Base-by-base conservation (phyloP, 2,888 invertebrate species). In the Parelbella ahira region DNA sequence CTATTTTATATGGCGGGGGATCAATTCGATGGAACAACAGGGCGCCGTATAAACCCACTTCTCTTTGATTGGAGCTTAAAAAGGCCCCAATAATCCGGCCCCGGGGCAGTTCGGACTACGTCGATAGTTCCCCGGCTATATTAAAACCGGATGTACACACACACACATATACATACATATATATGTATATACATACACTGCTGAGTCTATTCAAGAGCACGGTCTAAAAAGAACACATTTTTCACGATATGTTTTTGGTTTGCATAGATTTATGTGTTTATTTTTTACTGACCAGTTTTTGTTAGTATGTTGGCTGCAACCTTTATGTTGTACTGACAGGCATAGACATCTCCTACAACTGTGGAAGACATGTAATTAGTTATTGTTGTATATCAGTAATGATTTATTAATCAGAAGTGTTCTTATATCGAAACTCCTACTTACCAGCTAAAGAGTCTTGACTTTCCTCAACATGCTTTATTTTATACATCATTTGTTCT, bases 1-100 rank as follows among this genome's bases (percentile, higher is more conserved):
- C 32, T 21, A 41, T 41, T 41, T 33, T 24, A 12, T 39, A 39
- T 18, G 33, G 25, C 27, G 19, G 33, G 27, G 41, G 41, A 41
- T 41, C 41, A 33, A 41, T 41, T 41, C 41, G 33, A 10, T n/a
- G 18, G 41, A 41, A 41, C 41, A 41, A 41, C 41, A 34, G 41
- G 19, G 28, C 29, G 28, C 27, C 41, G 47, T 51, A 54, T 55
- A 55, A 56, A 47, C 51, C 51, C 52, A 49, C 55, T 55, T 48
- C 49, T 48, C 44, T 54, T 51, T 55, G 55, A 55, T 57, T 57
- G 56, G 55, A 51, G 55, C 56, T 57, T 54, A 57, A 53, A 39
- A 54, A 51, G 54, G 47, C 48, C 51, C 41, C 47, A 39, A 49
- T 54, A 52, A 55, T 57, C 54, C 53, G 37, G 37, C 44, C 43